A percentile compares a stretch with the other conserved stretches of the same genome.
phyloP scores from a whole-genome alignment of 2,113 vertebrate genomes.

The Numida meleagris region DNA sequence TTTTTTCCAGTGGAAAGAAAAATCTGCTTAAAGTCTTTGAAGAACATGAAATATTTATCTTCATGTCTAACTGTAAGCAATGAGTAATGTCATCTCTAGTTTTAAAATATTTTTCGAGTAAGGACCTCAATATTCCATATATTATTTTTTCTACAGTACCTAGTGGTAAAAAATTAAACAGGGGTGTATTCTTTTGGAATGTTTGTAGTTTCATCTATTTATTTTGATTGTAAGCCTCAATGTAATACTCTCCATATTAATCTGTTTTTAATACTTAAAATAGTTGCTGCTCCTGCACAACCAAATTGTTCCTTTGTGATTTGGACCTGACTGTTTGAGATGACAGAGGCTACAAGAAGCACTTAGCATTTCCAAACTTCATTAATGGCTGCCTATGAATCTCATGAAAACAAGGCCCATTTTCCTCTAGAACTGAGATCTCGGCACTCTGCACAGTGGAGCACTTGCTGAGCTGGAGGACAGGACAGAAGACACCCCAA shows the following conservation, averaged over 20 bases:
- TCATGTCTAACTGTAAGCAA: not conserved
- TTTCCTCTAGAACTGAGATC: not conserved
- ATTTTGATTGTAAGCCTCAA: not conserved
- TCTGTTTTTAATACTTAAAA: not conserved
- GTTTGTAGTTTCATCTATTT: not conserved
- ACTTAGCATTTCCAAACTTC: not conserved
- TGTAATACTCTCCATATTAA: not conserved
- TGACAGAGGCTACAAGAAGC: not conserved
- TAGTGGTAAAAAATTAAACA: not conserved
- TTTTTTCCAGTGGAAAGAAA: not conserved
- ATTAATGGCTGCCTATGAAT: not conserved
- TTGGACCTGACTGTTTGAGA: not conserved
- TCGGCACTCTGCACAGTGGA: not conserved
- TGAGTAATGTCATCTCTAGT: not conserved
- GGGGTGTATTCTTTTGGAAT: not conserved
- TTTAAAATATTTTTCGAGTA: not conserved
- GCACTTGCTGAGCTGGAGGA: not conserved
- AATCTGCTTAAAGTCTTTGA: not conserved
- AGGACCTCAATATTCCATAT: not conserved
- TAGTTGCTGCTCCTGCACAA: not conserved
- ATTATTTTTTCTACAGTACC: not conserved
- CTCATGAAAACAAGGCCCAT: not conserved
- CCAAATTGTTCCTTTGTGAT: not conserved
- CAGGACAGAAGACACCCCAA: not conserved
- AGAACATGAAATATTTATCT: not conserved